Percentiles rank a stretch among this genome's conserved stretches.
Conservation (phyloP, 2,797 vertebrate genomes). For the Oryzias sinensis region DNA sequence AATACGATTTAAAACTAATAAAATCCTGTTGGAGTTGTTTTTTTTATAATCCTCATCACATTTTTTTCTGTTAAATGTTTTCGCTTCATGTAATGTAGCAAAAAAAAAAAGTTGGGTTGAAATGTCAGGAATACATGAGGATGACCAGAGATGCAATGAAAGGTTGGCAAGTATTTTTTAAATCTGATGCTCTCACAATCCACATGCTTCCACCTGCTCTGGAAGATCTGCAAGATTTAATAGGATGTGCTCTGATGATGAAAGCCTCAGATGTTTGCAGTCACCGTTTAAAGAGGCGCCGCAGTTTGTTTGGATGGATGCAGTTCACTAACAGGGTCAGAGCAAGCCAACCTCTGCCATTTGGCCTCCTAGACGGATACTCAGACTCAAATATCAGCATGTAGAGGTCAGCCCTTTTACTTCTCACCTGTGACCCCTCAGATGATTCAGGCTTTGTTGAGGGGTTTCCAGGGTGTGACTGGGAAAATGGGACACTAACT, state of each 20-base stretch:
- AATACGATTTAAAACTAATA: no score
- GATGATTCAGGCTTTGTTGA: constrained; percentile 32
- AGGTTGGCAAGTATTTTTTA: background rate
- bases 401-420: constrained; percentile 24
- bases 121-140: background rate
- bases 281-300: constrained; percentile 13
- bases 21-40: no score
- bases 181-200: constrained; percentile 9
- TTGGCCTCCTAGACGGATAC: constrained; percentile 3
- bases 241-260: constrained; percentile 3
- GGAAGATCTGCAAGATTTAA: constrained; percentile 23
- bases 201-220: constrained; percentile 6
- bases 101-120: background rate
- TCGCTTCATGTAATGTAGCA: no score
- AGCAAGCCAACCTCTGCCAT: constrained; percentile 6
- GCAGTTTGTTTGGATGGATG: constrained; percentile 15
- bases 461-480: constrained; percentile 18
- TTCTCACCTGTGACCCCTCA: constrained; percentile 39
- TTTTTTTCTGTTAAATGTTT: no score
- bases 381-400: constrained; percentile 37
- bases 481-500: constrained; percentile 28
- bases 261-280: constrained; percentile 13
- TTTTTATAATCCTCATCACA: no score
- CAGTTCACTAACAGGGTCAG: constrained; percentile 11
- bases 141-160: constrained; percentile 17